Conservation (phyloP, 2,113 vertebrate species). For the cattle (Bos taurus) region DNA sequence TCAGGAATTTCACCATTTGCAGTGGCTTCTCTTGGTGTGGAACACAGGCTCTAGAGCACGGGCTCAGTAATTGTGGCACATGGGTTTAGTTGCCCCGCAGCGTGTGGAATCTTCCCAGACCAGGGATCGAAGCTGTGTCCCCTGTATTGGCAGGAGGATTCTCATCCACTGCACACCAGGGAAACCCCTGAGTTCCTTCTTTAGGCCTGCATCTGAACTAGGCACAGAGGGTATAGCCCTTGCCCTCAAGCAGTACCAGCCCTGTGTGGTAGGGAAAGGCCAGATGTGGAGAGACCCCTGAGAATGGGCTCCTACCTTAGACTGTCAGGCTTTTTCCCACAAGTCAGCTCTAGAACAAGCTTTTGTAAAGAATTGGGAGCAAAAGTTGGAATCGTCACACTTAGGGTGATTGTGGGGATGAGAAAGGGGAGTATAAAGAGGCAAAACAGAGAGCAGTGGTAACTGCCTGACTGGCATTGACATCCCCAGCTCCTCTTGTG, state of each 20-base stretch:
- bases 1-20: neutral
- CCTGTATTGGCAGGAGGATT: neutral
- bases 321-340: neutral
- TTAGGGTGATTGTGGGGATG: neutral
- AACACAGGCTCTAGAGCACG: neutral
- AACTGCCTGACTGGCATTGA: neutral
- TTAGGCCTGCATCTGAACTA: neutral
- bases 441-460: neutral
- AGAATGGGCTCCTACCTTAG: neutral
- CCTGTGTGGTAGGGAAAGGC: neutral
- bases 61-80: neutral
- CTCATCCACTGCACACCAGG: neutral
- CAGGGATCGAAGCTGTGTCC: neutral
- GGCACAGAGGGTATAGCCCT: neutral
- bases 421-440: neutral
- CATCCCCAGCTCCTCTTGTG: neutral
- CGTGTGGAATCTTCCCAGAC: neutral
- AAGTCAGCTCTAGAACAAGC: neutral
- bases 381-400: neutral
- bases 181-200: neutral
- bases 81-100: neutral
- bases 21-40: neutral
- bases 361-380: conserved; percentile 7
- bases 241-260: neutral
- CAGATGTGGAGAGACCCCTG: neutral